Base-by-base conservation (phyloP, 2,797 vertebrate species). In the Hyperoplus immaculatus region DNA sequence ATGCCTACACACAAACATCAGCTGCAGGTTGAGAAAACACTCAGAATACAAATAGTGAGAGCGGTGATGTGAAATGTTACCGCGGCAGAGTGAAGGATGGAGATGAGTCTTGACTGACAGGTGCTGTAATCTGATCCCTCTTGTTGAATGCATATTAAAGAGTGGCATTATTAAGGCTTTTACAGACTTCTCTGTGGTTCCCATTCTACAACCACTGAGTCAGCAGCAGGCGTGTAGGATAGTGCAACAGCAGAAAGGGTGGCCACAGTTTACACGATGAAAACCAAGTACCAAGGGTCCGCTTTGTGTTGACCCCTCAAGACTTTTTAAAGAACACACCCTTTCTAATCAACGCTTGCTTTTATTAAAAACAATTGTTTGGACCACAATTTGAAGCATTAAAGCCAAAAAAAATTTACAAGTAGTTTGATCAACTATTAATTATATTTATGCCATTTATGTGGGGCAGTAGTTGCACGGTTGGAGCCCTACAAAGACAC, bases 1-100 rank as follows among this genome's bases (percentile, higher is more conserved):
- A 41, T 60, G 53, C 92, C 56, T 63, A 47, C 62, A 66, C 62
- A 69, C 53, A 86, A 72, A 86, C 75, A 76, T 9, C 51, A 62
- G 21, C 63, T 66, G 56, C 50, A 59, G 12, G 47, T 62, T 58
- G 45, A 69, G 41, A 15, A 3, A 39, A 58, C 4, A 53, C 29
- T 29, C 29, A 3, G 80, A 38, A 57, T 54, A 15, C 21, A 69
- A 55, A 63, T n/a, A 21, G 18, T 8, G 0, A 16, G 3, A 36
- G 14, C 14, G n/a, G 41, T 41, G 14, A 47, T 1, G 21, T 59
- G 9, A 53, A 15, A 14, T 43, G 53, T 2, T 15, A 10, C 3
- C 1, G 4, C 12, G 39, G 47, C 21, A 39, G 5, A 47, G 45
- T 18, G 3, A 49, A n/a, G 21, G 6, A 38, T 6, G 36, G 13